Percentiles rank a stretch among this genome's conserved stretches.
Evolutionary conservation across 2,888 invertebrate species (phyloP).

Genomic region (Geophilus truncorum): DNA sequence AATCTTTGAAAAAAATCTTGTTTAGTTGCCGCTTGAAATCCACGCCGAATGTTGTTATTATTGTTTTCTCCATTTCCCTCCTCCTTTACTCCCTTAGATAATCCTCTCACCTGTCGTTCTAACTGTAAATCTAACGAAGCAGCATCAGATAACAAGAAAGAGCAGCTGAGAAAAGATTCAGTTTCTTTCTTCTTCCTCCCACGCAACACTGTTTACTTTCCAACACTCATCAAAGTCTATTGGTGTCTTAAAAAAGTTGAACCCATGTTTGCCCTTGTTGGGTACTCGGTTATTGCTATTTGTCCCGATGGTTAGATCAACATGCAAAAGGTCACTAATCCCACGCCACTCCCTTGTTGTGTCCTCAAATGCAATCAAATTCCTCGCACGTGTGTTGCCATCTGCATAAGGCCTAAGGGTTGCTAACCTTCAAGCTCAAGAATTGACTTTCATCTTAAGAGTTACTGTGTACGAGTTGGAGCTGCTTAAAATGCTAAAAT

Average conservation of each 20-base stretch:
- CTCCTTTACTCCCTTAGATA: too few relatives aligned
- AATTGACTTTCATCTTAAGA: neutral
- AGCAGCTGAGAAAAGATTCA: neutral
- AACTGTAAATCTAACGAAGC: neutral
- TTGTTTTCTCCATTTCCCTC: too few relatives aligned
- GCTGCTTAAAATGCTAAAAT: neutral
- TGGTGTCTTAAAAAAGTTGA: neutral
- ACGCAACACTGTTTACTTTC: neutral
- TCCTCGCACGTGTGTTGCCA: neutral
- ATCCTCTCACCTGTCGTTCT: neutral
- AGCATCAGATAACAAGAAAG: neutral
- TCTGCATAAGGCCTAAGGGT: neutral
- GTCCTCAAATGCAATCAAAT: slow-evolving; percentile 6
- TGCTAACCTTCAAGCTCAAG: neutral
- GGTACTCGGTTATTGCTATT: slow-evolving; percentile 12
- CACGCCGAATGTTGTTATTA: too few relatives aligned
- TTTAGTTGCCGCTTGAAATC: too few relatives aligned
- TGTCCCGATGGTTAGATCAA: slow-evolving; percentile 15
- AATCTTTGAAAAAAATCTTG: too few relatives aligned
- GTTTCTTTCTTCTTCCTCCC: neutral
- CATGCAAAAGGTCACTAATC: slow-evolving; percentile 10
- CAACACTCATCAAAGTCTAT: neutral
- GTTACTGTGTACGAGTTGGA: neutral
- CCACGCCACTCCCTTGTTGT: neutral
- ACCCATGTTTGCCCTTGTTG: neutral